Evolutionary conservation across 2,888 invertebrate species (phyloP).

Genomic region (Thelaira solivaga): DNA sequence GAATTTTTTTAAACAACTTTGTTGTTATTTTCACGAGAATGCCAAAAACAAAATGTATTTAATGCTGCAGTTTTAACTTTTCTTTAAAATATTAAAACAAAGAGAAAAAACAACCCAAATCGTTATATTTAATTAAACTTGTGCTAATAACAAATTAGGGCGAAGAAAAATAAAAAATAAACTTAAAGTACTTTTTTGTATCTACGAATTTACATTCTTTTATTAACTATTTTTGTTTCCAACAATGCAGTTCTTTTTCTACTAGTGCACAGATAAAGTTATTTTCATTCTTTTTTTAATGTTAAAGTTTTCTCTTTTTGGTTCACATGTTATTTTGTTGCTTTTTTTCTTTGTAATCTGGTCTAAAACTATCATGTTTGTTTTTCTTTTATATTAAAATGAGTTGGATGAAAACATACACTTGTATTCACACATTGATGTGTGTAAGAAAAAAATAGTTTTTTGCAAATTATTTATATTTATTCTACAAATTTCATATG

Average conservation of each 20-base stretch:
- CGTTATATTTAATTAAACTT: no score
- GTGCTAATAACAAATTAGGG: no score
- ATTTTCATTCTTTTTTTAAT: neutral
- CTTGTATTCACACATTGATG: neutral
- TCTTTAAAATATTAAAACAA: neutral
- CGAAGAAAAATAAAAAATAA: no score
- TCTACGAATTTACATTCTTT: no score
- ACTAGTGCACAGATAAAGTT: neutral
- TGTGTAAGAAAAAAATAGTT: constrained; percentile 1
- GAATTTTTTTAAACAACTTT: constrained; percentile 2
- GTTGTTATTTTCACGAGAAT: neutral
- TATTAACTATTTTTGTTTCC: no score
- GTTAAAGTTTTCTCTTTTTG: constrained; percentile 9
- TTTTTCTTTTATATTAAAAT: neutral
- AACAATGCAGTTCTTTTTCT: constrained; percentile 3
- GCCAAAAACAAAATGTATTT: neutral
- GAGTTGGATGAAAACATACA: no score
- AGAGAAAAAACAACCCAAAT: no score
- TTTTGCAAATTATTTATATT: constrained; percentile 45
- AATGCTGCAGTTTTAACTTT: neutral
- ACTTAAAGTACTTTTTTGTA: no score
- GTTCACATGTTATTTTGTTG: neutral
- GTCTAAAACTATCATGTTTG: constrained; percentile 33
- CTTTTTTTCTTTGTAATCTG: constrained; percentile 7
- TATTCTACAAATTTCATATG: constrained; percentile 50